A percentile compares a stretch with the other conserved stretches of the same genome.
Evolutionary conservation across 2,113 vertebrate species (phyloP).

Genomic region (Tylochromis polylepis): DNA sequence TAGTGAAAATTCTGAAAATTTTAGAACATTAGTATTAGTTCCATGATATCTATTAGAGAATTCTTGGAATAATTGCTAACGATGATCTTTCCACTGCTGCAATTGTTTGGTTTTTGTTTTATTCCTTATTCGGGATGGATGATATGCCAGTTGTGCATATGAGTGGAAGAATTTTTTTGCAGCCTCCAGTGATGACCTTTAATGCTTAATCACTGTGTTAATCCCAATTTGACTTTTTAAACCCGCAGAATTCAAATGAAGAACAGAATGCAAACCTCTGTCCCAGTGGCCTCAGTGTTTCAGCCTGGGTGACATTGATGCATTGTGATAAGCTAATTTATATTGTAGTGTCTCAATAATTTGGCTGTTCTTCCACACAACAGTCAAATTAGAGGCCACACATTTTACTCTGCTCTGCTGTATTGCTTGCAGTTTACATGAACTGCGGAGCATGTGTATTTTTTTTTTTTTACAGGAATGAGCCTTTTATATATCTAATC

Average conservation of each 20-base stretch:
- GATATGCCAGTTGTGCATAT: neutral
- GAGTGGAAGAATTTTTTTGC: neutral
- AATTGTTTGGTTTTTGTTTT: neutral
- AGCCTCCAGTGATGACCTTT: constrained; percentile 29
- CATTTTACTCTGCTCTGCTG: neutral
- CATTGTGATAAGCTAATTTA: constrained; percentile 45
- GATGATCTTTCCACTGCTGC: neutral
- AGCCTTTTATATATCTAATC: neutral
- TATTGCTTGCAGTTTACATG: neutral
- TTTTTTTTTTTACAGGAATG: neutral
- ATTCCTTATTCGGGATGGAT: neutral
- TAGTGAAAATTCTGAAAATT: neutral
- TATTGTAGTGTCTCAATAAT: constrained; percentile 1
- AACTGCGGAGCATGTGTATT: neutral
- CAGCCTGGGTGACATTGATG: constrained; percentile 21
- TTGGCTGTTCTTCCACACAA: constrained; percentile 32
- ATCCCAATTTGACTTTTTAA: constrained; percentile 19
- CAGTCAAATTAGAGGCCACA: neutral
- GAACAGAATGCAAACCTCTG: neutral
- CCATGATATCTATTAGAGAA: neutral
- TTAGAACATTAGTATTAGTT: neutral
- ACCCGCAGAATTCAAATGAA: neutral
- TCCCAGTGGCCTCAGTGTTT: neutral
- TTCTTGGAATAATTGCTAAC: neutral
- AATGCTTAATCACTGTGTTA: neutral